phyloP scores from a whole-genome alignment of 2,888 invertebrate species.

The Trichogramma dendrolimi region DNA sequence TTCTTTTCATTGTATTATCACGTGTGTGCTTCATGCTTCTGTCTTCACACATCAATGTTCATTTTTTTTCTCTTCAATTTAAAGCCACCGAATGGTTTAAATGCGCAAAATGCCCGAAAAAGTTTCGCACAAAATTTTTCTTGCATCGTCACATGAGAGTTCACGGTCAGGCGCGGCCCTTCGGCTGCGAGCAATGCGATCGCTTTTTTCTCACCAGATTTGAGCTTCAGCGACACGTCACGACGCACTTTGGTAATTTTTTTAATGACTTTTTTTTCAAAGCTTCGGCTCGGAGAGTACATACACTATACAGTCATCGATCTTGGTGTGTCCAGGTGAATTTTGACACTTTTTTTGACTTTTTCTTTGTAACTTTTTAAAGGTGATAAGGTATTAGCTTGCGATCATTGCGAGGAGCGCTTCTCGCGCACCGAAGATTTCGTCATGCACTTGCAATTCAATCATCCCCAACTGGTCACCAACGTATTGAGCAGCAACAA shows the following conservation, averaged over 20 bases:
- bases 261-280: not conserved
- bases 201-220: slow-evolving; percentile 51
- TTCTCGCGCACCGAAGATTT: no score
- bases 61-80: slow-evolving; percentile 35
- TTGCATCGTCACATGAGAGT: slow-evolving; percentile 49
- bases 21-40: not conserved
- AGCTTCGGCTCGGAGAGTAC: not conserved
- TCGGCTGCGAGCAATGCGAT: slow-evolving; percentile 49
- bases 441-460: no score
- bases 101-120: slow-evolving; percentile 48
- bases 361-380: no score
- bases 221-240: slow-evolving; percentile 50
- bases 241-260: slow-evolving; percentile 48
- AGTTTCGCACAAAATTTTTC: slow-evolving; percentile 48
- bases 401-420: no score
- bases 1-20: not conserved
- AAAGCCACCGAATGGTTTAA: slow-evolving; percentile 40
- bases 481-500: no score
- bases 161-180: slow-evolving; percentile 51
- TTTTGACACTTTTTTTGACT: no score
- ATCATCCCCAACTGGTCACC: no score
- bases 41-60: slow-evolving; percentile 4
- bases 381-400: no score
- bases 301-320: no score
- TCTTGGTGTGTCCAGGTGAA: no score